Evolutionary conservation across 2,797 vertebrate genomes (phyloP), one percentile per base, ranked within the genome.

Genomic region (Lemur catta): DNA sequence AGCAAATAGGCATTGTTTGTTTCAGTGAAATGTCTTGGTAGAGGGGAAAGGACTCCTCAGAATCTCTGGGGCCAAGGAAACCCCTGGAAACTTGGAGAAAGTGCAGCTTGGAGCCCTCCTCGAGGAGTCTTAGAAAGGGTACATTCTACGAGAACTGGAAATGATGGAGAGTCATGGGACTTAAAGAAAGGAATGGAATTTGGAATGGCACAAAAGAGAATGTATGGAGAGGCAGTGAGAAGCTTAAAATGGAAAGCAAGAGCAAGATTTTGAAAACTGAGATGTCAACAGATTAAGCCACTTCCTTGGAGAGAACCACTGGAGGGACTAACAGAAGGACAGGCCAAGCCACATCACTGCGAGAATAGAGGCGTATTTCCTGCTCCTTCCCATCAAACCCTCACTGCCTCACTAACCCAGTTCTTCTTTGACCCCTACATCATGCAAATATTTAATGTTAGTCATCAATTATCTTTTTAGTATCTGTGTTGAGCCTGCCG

Each of bases 201-300:
- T 94, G 33, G n/a, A 79, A 84, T 89, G 17, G 55, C n/a, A 61
- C 15, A 92, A n/a, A 69, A 94, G 95, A 81, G 7, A 91, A 72
- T 18, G 63, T 38, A 82, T 65, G 41, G 57, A 89, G 63, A 84
- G 35, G 48, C 65, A 74, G 69, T 65, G 22, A 81, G 41, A 96
- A 95, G 14, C 48, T 90, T 92, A 75, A 75, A 82, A 93, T 89
- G 41, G 38, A 72, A 93, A 89, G 10, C 13, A 57, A 93, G 24
- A 93, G 46, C 28, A 78, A 88, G n/a, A 35, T 69, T 72, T 89
- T 74, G 38, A 96, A 95, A 96, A 95, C 30, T 81, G 38, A 80
- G 55, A 90, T 74, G 57, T 92, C 50, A 84, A 17, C 7, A 84
- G n/a, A 35, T 86, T 15, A 76, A 92, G 8, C 41, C 35, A 81